Conservation (phyloP, 2,797 vertebrate genomes). For the Hippoglossus hippoglossus region DNA sequence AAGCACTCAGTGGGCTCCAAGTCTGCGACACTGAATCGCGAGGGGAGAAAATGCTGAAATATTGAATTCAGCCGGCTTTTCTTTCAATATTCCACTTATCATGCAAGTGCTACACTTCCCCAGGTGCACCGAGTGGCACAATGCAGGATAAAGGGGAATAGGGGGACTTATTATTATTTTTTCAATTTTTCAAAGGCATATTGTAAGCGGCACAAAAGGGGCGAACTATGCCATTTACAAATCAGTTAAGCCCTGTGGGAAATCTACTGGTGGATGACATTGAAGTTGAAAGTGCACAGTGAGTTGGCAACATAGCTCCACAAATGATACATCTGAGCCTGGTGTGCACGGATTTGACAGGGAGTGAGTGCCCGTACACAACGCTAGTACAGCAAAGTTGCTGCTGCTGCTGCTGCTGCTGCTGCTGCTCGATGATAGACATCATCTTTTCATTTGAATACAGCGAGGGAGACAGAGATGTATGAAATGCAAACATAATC, state of each 20-base stretch:
- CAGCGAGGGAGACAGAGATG: slow-evolving; percentile 37
- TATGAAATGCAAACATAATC: slow-evolving; percentile 51
- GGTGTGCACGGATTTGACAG: slow-evolving; percentile 45
- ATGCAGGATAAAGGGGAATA: slow-evolving; percentile 78
- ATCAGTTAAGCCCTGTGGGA: slow-evolving; percentile 75
- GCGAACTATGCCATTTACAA: slow-evolving; percentile 78
- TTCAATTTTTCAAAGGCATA: slow-evolving; percentile 77
- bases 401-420: not conserved
- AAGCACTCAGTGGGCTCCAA: slow-evolving; percentile 24
- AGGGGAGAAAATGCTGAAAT: slow-evolving; percentile 60
- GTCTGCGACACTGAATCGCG: slow-evolving; percentile 31
- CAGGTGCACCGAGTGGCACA: slow-evolving; percentile 71
- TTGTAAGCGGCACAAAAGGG: slow-evolving; percentile 78
- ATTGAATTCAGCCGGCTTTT: slow-evolving; percentile 61
- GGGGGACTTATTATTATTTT: slow-evolving; percentile 69
- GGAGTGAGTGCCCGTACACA: slow-evolving; percentile 49
- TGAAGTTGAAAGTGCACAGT: slow-evolving; percentile 79
- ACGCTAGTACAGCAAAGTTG: slow-evolving; percentile 29
- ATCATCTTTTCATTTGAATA: slow-evolving; percentile 60
- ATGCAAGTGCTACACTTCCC: slow-evolving; percentile 75
- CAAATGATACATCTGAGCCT: slow-evolving; percentile 70
- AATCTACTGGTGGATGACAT: slow-evolving; percentile 79
- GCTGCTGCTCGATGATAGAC: slow-evolving; percentile 33
- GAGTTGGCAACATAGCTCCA: slow-evolving; percentile 49
- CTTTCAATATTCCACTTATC: slow-evolving; percentile 78